Percentiles rank a stretch among this genome's conserved stretches.
phyloP scores from a whole-genome alignment of 2,888 invertebrate genomes.

The Eupithecia tripunctaria region DNA sequence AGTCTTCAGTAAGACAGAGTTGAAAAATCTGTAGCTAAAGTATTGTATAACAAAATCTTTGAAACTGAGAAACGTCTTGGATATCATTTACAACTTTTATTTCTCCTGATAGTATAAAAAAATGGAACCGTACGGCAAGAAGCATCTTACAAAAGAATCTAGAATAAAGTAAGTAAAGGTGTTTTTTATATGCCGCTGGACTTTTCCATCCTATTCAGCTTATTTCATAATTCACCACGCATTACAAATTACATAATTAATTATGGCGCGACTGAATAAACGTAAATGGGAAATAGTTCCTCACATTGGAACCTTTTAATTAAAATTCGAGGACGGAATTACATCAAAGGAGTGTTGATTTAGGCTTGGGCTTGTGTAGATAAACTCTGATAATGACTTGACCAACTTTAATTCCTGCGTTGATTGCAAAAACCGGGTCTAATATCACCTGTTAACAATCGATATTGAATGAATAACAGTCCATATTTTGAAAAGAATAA shows the following conservation, averaged over 20 bases:
- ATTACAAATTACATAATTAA: not conserved
- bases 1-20: too few species aligned
- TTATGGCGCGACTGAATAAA: constrained; percentile 1
- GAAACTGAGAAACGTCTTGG: not conserved
- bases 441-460: not conserved
- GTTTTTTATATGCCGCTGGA: not conserved
- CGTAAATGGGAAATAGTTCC: not conserved
- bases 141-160: not conserved
- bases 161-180: not conserved
- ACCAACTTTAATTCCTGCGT: not conserved
- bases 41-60: not conserved
- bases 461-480: not conserved
- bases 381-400: not conserved
- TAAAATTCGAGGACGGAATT: constrained; percentile 9
- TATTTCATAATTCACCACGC: not conserved
- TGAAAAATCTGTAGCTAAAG: not conserved
- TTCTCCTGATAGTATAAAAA: not conserved
- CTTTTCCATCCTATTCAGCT: not conserved
- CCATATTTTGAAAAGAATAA: not conserved
- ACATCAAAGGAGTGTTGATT: constrained; percentile 13
- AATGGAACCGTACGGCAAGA: not conserved
- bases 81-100: not conserved
- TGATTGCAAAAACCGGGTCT: not conserved
- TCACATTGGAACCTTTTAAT: constrained; percentile 6
- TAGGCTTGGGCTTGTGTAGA: constrained; percentile 5